Percentiles rank a stretch among this genome's conserved stretches.
These are phyloP conservation scores for Achatina immaculata DNA, from an alignment of 1,140 invertebrate genomes.

Conservation along the genomic window DNA sequence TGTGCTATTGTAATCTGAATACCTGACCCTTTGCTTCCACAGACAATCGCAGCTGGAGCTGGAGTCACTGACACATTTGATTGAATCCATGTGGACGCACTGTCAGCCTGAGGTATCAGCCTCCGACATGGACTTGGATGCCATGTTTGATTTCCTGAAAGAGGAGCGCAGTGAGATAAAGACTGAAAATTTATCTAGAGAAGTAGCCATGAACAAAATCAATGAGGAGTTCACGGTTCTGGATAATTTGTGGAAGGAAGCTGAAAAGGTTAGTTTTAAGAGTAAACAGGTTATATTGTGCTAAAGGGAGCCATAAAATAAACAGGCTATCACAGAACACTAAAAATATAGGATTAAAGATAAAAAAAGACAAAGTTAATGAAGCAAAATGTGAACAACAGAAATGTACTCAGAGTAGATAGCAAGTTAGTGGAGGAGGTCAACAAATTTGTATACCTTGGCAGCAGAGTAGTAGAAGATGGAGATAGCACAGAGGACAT, in stretches of 20 bases:
- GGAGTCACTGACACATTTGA: constrained; percentile 81
- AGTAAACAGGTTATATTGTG: constrained; percentile 22
- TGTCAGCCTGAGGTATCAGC: constrained; percentile 71
- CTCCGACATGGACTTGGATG: constrained; percentile 89
- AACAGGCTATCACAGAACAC: background rate
- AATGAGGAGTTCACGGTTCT: constrained; percentile 61
- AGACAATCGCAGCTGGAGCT: constrained; percentile 84
- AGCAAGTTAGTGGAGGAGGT: too few species aligned
- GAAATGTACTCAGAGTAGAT: too few species aligned
- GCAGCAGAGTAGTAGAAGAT: too few species aligned
- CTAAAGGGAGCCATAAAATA: background rate
- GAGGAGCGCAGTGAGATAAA: constrained; percentile 71
- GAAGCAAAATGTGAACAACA: too few species aligned
- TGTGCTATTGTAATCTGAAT: too few species aligned
- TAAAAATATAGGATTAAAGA: too few species aligned
- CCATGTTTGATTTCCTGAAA: constrained; percentile 92
- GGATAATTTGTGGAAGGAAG: constrained; percentile 54
- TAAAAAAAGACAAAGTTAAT: too few species aligned
- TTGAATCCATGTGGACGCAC: constrained; percentile 81
- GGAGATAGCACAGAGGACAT: too few species aligned
- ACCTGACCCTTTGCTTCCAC: constrained; percentile 41
- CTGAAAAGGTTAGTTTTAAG: constrained; percentile 41
- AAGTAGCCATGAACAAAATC: constrained; percentile 55
- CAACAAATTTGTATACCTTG: too few species aligned
- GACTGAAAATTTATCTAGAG: constrained; percentile 39